Evolutionary conservation across 2,113 vertebrate genomes (phyloP), one percentile per base, ranked within the genome.

Genomic region (Catharus fuscescens): DNA sequence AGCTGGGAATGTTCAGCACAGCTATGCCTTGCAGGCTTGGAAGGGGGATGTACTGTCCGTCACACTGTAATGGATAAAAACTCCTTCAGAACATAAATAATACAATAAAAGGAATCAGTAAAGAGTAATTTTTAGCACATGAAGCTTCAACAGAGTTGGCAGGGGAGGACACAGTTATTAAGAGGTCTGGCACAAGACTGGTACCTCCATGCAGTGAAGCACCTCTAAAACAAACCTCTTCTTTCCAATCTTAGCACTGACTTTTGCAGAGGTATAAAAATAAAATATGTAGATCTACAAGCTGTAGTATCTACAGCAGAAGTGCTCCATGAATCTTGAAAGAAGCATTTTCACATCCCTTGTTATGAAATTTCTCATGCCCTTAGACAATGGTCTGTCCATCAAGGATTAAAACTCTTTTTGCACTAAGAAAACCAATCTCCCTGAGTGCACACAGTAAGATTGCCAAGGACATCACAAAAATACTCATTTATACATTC

Each of bases 11-110:
- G 96, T 99, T 99, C 86, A 99, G 93, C 86, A 99, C 99, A 3
- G 99, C 99, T 77, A 99, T 99, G 26, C 99, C 99, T 96, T 99
- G 99, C n/a, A 99, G 98, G 94, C 99, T 99, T 69, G 99, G 99
- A 54, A 99, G 98, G 40, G 99, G 99, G 88, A 99, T 99, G 95
- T 99, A 99, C 96, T 99, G 99, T 26, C 99, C 99, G 6, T 99
- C 99, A 96, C 99, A 99, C 99, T 99, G 98, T 42, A 98, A 97
- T 64, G 67, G 21, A 96, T 69, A 97, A 93, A 95, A 88, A 48
- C 23, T 70, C 47, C 26, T 65, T 96, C 60, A 95, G 80, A 92
- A 80, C 38, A 86, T 23, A 95, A 86, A 88, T 64, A 78, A 83
- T 29, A 28, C 14, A 16, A 86, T 40, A 67, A 78, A 90, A 93